Evolutionary conservation across 1,140 invertebrate species (phyloP).

Genomic region (Eurytemora carolleeae): DNA sequence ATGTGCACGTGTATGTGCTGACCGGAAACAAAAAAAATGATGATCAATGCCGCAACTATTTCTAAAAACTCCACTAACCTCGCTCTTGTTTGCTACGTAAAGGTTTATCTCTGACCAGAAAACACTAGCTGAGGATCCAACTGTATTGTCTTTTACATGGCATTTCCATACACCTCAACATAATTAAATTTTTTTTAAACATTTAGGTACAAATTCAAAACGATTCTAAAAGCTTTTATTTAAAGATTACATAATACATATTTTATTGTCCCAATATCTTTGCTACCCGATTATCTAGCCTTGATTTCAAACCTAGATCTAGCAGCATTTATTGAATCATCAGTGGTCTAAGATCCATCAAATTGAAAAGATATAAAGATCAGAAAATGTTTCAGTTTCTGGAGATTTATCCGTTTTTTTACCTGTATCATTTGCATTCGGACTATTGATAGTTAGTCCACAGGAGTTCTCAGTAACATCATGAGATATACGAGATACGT

Average conservation of each 20-base stretch:
- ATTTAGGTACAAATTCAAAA: neutral
- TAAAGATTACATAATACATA: neutral
- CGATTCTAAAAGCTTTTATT: neutral
- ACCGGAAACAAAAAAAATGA: neutral
- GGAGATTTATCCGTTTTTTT: neutral
- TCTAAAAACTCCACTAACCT: neutral
- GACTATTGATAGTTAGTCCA: neutral
- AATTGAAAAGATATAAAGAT: neutral
- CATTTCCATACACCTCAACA: neutral
- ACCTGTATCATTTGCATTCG: neutral
- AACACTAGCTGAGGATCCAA: too few species aligned
- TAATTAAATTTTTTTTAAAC: neutral
- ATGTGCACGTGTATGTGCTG: neutral
- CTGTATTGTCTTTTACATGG: neutral
- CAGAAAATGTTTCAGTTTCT: neutral
- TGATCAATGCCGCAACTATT: neutral
- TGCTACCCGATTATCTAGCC: too few species aligned
- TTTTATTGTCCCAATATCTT: neutral
- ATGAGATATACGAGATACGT: neutral
- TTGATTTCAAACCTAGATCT: too few species aligned
- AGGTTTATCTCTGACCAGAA: neutral
- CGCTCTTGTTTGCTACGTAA: neutral
- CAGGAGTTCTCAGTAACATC: neutral
- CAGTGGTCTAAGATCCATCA: neutral
- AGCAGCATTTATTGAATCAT: too few species aligned